Evolutionary conservation across 2,888 invertebrate genomes (phyloP).

Genomic region (Nymphalis polychloros): DNA sequence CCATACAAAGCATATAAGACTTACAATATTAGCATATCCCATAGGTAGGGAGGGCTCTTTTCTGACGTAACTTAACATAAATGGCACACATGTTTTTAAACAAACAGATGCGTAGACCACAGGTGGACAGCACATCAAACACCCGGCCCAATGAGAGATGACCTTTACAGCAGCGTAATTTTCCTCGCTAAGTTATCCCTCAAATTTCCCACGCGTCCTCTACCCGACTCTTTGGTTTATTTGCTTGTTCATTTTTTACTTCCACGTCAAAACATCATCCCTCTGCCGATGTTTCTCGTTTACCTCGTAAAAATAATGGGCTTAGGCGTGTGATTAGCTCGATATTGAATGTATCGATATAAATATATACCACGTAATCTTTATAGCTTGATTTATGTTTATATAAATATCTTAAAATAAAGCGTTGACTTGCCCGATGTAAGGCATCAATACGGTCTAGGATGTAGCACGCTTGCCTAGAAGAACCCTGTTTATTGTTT

Average conservation of each 20-base stretch:
- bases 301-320: constrained; percentile 55
- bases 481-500: no score
- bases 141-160: constrained; percentile 21
- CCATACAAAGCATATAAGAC: no score
- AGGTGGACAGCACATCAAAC: constrained; percentile 16
- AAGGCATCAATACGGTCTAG: no score
- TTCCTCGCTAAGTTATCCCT: constrained; percentile 29
- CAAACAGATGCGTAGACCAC: constrained; percentile 2
- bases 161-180: constrained; percentile 19
- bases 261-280: constrained; percentile 47
- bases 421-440: no score
- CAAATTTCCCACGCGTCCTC: constrained; percentile 45
- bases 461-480: no score
- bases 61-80: no score
- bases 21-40: no score
- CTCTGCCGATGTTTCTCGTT: constrained; percentile 40
- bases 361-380: neutral
- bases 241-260: constrained; percentile 49
- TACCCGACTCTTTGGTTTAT: constrained; percentile 38
- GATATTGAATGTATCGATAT: constrained; percentile 29
- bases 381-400: no score
- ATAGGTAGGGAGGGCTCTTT: no score
- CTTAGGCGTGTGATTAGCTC: constrained; percentile 32
- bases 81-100: neutral
- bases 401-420: no score